phyloP scores from a whole-genome alignment of 2,113 vertebrate species.

The Toxotes jaculatrix region DNA sequence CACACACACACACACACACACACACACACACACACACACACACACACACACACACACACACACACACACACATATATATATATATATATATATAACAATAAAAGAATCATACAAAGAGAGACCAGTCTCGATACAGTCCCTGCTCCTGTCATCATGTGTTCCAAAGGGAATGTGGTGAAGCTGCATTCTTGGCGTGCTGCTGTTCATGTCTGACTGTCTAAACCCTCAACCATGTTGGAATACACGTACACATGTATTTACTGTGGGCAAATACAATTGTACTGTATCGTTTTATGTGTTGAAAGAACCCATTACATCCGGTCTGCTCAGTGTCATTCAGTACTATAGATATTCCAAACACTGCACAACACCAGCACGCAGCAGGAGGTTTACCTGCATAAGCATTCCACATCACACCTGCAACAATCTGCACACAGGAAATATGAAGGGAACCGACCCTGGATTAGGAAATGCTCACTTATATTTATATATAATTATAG shows the following conservation, averaged over 20 bases:
- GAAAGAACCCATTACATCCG: no score
- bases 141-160: constrained; percentile 16
- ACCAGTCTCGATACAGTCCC: constrained; percentile 23
- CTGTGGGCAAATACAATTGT: neutral
- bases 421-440: neutral
- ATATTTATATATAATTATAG: no score
- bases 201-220: neutral
- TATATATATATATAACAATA: no score
- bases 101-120: neutral
- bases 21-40: no score
- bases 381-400: neutral
- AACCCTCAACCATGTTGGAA: neutral
- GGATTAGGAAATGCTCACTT: neutral
- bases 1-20: no score
- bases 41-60: no score
- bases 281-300: neutral
- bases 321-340: neutral
- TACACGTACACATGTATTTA: neutral
- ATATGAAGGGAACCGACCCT: neutral
- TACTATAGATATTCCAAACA: neutral
- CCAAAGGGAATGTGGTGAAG: constrained; percentile 64
- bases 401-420: neutral
- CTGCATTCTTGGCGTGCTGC: constrained; percentile 64
- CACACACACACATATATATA: no score
- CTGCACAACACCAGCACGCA: neutral